Evolutionary conservation across 2,113 vertebrate species (phyloP).

Genomic region (Hipposideros armiger): DNA sequence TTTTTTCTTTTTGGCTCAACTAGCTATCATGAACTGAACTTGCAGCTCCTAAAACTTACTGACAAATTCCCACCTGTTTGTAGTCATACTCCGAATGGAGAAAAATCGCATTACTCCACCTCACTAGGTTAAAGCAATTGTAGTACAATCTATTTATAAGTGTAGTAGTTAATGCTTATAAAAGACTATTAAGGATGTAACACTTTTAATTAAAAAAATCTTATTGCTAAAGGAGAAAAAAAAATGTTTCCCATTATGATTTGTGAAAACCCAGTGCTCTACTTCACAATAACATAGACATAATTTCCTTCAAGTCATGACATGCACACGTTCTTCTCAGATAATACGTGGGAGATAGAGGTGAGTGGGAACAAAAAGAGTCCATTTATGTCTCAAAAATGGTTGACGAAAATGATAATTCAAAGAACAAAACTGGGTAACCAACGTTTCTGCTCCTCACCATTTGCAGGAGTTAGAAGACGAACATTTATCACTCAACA

Average conservation of each 20-base stretch:
- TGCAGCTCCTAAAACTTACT: neutral
- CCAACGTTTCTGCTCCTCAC: neutral
- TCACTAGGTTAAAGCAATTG: neutral
- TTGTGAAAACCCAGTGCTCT: slow-evolving; percentile 51
- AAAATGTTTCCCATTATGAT: neutral
- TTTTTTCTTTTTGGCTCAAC: neutral
- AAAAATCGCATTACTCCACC: neutral
- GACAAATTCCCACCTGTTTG: neutral
- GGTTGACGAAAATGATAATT: slow-evolving; percentile 47
- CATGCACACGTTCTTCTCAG: neutral
- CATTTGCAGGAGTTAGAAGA: neutral
- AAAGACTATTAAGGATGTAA: neutral
- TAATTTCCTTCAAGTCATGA: neutral
- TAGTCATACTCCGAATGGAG: neutral
- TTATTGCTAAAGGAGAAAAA: neutral
- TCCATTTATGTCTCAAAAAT: slow-evolving; percentile 38
- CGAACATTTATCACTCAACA: slow-evolving; percentile 42
- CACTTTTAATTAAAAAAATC: neutral
- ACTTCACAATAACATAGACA: neutral
- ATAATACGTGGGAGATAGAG: neutral
- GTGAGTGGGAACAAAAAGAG: slow-evolving; percentile 26
- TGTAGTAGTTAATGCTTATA: neutral
- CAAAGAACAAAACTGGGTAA: slow-evolving; percentile 4
- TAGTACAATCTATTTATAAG: neutral
- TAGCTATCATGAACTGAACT: neutral